Evolutionary conservation across 2,797 vertebrate species (phyloP).

Genomic region (Danio aesculapii): DNA sequence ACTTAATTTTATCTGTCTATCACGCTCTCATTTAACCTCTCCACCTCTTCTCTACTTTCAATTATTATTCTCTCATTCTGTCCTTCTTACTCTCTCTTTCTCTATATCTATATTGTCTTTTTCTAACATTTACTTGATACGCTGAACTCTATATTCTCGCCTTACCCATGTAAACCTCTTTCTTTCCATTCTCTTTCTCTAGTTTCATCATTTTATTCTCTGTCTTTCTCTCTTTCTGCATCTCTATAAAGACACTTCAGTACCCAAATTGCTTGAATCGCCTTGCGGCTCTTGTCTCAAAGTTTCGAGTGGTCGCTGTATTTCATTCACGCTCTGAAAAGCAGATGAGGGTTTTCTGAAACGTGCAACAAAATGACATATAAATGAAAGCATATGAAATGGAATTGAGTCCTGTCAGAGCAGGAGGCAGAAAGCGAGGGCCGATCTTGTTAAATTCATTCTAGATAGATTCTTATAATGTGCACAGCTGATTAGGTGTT

Average conservation of each 20-base stretch:
- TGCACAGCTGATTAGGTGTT: conserved; percentile 44
- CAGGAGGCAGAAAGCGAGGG: conserved; percentile 18
- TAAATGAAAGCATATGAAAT: conserved; percentile 52
- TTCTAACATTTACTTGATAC: background rate
- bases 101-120: conserved; percentile 37
- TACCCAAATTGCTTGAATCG: conserved; percentile 35
- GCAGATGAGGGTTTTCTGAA: conserved; percentile 38
- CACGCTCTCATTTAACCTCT: conserved; percentile 44
- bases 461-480: conserved; percentile 39
- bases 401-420: conserved; percentile 46
- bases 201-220: conserved; percentile 45
- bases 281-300: conserved; percentile 42
- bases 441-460: conserved; percentile 29
- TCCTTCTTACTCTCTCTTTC: background rate
- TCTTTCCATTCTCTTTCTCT: conserved; percentile 16
- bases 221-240: conserved; percentile 1
- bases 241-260: conserved; percentile 38
- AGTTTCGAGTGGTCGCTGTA: conserved; percentile 40
- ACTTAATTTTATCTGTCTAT: conserved; percentile 38
- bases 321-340: conserved; percentile 49
- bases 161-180: background rate
- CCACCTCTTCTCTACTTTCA: conserved; percentile 4
- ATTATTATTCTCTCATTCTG: conserved; percentile 17
- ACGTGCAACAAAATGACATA: conserved; percentile 42
- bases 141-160: background rate